A percentile compares a stretch with the other conserved stretches of the same genome.
Conservation (phyloP, 2,888 invertebrate species). For the Ferrisia virgata region DNA sequence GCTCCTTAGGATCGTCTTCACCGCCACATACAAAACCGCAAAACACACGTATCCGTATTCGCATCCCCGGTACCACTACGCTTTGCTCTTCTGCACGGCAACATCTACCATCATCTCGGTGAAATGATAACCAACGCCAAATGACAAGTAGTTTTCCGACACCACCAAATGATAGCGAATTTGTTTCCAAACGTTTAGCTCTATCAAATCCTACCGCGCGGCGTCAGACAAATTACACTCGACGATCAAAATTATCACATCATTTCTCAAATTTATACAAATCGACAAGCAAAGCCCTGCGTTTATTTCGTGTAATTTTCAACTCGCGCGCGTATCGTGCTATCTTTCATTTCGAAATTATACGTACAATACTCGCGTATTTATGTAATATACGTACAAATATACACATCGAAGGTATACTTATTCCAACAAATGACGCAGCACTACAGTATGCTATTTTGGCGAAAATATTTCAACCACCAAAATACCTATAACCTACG, state of each 20-base stretch:
- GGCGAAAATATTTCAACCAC: too few species aligned
- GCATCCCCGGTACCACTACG: not conserved
- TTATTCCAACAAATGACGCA: too few species aligned
- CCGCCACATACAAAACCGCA: not conserved
- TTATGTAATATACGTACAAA: too few species aligned
- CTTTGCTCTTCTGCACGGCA: not conserved
- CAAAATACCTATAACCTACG: too few species aligned
- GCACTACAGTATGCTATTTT: too few species aligned
- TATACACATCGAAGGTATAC: too few species aligned
- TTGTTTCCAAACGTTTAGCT: not conserved
- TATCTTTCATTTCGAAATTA: not conserved
- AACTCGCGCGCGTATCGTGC: not conserved
- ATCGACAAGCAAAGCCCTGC: not conserved
- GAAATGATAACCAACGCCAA: not conserved
- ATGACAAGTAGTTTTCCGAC: not conserved
- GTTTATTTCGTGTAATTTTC: not conserved
- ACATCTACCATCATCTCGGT: not conserved
- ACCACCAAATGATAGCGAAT: not conserved
- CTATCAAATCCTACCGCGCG: not conserved
- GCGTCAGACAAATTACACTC: not conserved
- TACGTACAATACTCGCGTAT: not conserved
- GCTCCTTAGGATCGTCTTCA: not conserved
- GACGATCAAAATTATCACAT: not conserved
- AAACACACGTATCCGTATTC: not conserved
- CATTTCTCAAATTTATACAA: not conserved